Percentiles rank a stretch among this genome's conserved stretches.
Evolutionary conservation across 2,797 vertebrate genomes (phyloP).

Genomic region (Falco novaeseelandiae): DNA sequence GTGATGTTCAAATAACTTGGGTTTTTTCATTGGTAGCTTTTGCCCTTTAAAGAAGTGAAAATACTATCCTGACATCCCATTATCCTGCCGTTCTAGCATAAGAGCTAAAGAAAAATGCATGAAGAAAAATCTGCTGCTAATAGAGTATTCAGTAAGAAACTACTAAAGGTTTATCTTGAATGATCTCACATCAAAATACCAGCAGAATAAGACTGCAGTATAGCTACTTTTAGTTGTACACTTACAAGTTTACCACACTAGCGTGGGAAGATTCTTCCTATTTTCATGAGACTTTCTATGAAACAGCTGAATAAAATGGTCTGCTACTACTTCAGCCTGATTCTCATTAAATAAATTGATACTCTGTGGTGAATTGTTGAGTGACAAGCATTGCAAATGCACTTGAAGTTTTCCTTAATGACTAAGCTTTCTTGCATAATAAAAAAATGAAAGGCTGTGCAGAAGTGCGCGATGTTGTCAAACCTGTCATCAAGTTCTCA

Average conservation of each 20-base stretch:
- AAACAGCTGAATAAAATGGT: background rate
- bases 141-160: background rate
- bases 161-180: background rate
- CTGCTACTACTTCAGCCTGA: background rate
- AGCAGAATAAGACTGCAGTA: background rate
- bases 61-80: background rate
- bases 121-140: background rate
- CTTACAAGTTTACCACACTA: background rate
- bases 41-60: background rate
- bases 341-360: background rate
- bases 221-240: background rate
- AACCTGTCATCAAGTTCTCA: conserved; percentile 56
- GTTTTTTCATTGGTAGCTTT: background rate
- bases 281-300: background rate
- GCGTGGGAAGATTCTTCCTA: background rate
- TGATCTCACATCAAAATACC: background rate
- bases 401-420: conserved; percentile 49
- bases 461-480: conserved; percentile 61
- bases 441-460: conserved; percentile 37
- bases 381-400: conserved; percentile 54
- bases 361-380: conserved; percentile 19
- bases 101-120: background rate
- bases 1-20: background rate
- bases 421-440: conserved; percentile 54
- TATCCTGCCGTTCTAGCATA: background rate